Conservation (phyloP, 2,797 vertebrate genomes). For the Atherinosoma microstoma region DNA sequence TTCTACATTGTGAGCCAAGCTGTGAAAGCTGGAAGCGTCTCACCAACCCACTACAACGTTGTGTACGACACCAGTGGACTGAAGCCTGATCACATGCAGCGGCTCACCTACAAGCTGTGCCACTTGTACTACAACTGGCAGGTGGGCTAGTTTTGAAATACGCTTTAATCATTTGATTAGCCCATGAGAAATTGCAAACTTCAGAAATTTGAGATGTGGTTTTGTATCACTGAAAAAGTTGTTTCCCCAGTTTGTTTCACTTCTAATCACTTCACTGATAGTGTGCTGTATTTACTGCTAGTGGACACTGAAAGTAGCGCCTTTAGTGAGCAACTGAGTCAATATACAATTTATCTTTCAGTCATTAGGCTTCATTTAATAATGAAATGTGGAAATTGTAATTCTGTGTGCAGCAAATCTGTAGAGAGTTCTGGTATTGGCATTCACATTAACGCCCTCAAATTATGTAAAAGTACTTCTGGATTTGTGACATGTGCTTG, state of each 20-base stretch:
- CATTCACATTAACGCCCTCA: too few relatives aligned
- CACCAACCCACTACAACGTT: constrained; percentile 95
- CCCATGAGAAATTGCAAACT: not conserved
- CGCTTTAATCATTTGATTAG: not conserved
- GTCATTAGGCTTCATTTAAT: not conserved
- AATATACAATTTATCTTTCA: not conserved
- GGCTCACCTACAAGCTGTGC: constrained; percentile 96
- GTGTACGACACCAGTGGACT: constrained; percentile 92
- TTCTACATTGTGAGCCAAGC: constrained; percentile 95
- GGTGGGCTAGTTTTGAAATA: constrained; percentile 76
- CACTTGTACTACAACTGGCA: constrained; percentile 99
- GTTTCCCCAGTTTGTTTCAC: not conserved
- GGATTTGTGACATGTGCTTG: not conserved
- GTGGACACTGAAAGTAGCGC: not conserved
- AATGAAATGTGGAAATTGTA: too few relatives aligned
- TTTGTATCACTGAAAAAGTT: not conserved
- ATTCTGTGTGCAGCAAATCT: not conserved
- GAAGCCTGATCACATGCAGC: constrained; percentile 95
- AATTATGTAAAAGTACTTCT: not conserved
- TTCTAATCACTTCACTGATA: not conserved
- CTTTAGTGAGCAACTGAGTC: not conserved
- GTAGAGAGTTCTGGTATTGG: not conserved
- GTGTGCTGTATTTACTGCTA: not conserved
- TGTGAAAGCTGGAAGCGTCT: constrained; percentile 86
- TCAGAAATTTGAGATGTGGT: not conserved